These are phyloP conservation scores for Channa argus DNA, from an alignment of 2,113 vertebrate genomes.

Conservation along the genomic window DNA sequence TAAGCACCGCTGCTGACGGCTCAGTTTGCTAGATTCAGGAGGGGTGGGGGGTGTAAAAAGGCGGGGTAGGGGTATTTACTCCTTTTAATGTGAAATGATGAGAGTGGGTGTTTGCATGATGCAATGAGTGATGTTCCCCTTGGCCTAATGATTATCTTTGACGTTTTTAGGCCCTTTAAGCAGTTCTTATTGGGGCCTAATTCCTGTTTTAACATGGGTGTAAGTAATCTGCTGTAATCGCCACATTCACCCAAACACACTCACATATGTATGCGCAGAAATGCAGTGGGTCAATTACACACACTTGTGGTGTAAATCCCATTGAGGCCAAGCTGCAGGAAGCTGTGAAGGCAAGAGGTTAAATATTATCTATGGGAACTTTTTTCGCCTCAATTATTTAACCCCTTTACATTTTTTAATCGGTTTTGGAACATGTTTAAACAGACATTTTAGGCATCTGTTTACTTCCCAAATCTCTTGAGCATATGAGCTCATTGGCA, in stretches of 20 bases:
- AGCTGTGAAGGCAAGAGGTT: conserved; percentile 61
- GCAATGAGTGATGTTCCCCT: conserved; percentile 53
- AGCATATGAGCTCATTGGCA: conserved; percentile 65
- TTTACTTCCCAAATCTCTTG: conserved; percentile 66
- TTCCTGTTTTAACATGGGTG: conserved; percentile 77
- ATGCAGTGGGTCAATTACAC: conserved; percentile 62
- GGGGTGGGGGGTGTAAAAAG: conserved; percentile 33
- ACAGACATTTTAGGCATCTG: conserved; percentile 66
- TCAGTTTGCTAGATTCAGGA: conserved; percentile 50
- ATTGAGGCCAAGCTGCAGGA: conserved; percentile 63
- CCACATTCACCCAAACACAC: conserved; percentile 69
- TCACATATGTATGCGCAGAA: conserved; percentile 54
- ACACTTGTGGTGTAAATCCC: conserved; percentile 69
- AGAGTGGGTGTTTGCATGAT: conserved; percentile 59
- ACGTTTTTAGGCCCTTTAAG: conserved; percentile 75
- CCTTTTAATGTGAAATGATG: conserved; percentile 43
- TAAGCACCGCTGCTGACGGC: conserved; percentile 50
- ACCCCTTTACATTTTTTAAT: conserved; percentile 73
- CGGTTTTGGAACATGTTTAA: conserved; percentile 70
- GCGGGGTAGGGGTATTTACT: conserved; percentile 52
- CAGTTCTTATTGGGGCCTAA: conserved; percentile 79
- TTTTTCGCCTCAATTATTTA: conserved; percentile 56
- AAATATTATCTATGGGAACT: conserved; percentile 70
- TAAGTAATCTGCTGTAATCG: conserved; percentile 82
- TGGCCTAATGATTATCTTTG: conserved; percentile 74